phyloP scores from a whole-genome alignment of 2,113 vertebrate species.

The Apaloderma vittatum region DNA sequence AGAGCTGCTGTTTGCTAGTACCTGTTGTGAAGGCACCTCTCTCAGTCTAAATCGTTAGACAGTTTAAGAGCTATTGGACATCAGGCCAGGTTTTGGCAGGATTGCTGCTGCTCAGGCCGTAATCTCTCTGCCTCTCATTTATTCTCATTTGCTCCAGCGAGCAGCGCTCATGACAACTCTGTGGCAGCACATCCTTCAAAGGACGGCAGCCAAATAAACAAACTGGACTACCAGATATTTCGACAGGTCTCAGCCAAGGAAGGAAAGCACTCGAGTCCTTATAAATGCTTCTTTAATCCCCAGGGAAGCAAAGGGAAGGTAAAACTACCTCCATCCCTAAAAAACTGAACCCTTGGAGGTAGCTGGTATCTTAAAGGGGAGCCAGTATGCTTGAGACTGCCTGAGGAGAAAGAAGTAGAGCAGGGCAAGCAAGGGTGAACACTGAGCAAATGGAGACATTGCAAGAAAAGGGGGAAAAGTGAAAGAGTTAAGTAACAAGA shows the following conservation, averaged over 20 bases:
- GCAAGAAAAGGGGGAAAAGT: accelerated
- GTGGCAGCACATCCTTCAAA: constrained; percentile 65
- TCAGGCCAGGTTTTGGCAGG: not conserved
- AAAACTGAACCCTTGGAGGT: not conserved
- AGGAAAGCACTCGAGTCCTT: not conserved
- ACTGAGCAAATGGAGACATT: not conserved
- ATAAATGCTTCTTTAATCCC: not conserved
- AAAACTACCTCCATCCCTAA: not conserved
- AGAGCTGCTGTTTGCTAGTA: not conserved
- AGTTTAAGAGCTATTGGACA: constrained; percentile 8
- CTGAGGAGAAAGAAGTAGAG: not conserved
- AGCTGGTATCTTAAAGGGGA: not conserved
- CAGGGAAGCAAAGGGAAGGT: not conserved
- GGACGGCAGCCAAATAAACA: constrained; percentile 37
- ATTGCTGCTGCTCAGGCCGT: constrained; percentile 18
- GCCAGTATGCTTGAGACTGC: not conserved
- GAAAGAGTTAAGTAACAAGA: not conserved
- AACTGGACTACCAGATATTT: constrained; percentile 19
- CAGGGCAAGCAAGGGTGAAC: not conserved
- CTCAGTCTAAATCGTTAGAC: not conserved
- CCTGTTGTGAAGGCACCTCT: constrained; percentile 26
- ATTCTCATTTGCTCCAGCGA: constrained; percentile 57
- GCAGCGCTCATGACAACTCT: constrained; percentile 27
- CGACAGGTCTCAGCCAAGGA: constrained; percentile 5
- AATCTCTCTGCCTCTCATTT: constrained; percentile 55